Conservation (phyloP, 2,797 vertebrate genomes). For the Peromyscus attwateri region DNA sequence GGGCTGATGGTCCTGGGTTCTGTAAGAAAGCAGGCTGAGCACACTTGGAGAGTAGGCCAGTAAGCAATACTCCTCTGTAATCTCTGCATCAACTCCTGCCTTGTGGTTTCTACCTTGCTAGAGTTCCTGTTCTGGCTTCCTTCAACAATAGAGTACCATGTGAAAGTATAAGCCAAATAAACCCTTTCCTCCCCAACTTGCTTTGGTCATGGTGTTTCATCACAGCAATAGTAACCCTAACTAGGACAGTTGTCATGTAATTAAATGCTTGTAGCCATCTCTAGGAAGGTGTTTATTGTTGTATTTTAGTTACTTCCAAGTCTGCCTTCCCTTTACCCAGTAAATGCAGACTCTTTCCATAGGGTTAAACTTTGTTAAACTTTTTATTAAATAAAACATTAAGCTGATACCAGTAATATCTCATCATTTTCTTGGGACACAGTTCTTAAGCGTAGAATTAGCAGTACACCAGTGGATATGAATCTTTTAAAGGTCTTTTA, state of each 20-base stretch:
- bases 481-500: not conserved
- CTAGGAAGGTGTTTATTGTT: not conserved
- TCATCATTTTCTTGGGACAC: not conserved
- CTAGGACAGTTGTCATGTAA: not conserved
- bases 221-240: not conserved
- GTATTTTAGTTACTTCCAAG: constrained; percentile 25
- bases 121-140: not conserved
- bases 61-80: not conserved
- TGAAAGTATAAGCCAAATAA: not conserved
- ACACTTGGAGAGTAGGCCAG: not conserved
- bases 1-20: not conserved
- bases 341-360: not conserved
- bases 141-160: not conserved
- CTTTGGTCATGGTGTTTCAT: not conserved
- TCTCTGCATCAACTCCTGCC: not conserved
- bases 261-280: not conserved
- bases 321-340: not conserved
- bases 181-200: not conserved
- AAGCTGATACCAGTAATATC: not conserved
- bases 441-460: not conserved
- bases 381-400: not conserved
- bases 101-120: not conserved
- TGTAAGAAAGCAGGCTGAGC: not conserved
- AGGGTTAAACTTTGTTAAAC: not conserved
- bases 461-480: not conserved